These are phyloP conservation scores for Drosophila fuyamai DNA, from an alignment of 1,140 invertebrate genomes.

Conservation along the genomic window DNA sequence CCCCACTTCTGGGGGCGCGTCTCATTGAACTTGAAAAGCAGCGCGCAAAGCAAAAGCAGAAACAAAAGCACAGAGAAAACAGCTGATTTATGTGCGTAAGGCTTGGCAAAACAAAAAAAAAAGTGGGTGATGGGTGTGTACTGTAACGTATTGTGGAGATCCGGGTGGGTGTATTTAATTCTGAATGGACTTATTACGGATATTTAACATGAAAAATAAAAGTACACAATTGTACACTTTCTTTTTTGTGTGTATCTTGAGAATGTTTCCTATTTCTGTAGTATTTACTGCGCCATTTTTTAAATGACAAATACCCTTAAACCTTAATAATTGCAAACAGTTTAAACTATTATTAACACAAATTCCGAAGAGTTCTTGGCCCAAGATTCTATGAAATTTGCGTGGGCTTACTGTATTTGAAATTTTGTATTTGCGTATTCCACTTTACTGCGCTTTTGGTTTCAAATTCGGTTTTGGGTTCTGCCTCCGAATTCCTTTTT, in stretches of 20 bases:
- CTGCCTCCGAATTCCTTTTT: slow-evolving; percentile 19
- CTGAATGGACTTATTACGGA: no score
- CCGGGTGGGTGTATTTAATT: no score
- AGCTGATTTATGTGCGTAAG: slow-evolving; percentile 41
- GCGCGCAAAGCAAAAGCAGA: slow-evolving; percentile 15
- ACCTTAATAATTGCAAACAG: no score
- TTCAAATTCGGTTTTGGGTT: slow-evolving; percentile 50
- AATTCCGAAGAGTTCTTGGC: neutral
- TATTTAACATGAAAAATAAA: no score
- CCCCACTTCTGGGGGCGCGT: slow-evolving; percentile 60
- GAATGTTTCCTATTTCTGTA: no score
- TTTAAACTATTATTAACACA: neutral
- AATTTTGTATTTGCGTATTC: slow-evolving; percentile 21
- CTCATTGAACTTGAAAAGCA: slow-evolving; percentile 50
- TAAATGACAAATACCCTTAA: no score
- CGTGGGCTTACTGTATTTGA: slow-evolving; percentile 13
- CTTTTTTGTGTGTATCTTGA: no score
- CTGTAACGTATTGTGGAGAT: neutral
- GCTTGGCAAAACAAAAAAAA: neutral
- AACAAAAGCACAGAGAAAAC: slow-evolving; percentile 17
- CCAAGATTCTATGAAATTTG: neutral
- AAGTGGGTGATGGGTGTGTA: neutral
- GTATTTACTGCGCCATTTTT: no score
- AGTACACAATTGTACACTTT: no score
- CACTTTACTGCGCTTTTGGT: slow-evolving; percentile 53